Percentiles rank a stretch among this genome's conserved stretches.
These are phyloP conservation scores for Malthinus seriepunctatus DNA, from an alignment of 2,888 invertebrate species.

Conservation along the genomic window DNA sequence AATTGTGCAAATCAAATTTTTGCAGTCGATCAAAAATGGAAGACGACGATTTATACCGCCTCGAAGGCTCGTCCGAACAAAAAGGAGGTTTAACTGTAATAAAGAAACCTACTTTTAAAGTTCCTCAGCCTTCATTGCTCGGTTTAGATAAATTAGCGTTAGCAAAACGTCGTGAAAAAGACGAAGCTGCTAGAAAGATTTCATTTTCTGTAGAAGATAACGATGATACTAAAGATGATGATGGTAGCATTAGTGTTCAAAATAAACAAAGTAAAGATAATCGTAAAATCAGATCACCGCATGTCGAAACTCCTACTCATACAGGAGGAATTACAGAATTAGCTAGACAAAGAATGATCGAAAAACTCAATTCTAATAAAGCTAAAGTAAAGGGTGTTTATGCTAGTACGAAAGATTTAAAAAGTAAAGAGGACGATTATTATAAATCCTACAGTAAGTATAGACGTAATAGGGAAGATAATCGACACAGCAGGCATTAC, in stretches of 20 bases:
- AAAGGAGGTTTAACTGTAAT: slow-evolving; percentile 74
- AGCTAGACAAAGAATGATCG: slow-evolving; percentile 72
- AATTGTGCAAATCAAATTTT: slow-evolving; percentile 3
- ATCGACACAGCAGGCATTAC: slow-evolving; percentile 45
- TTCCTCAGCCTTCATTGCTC: slow-evolving; percentile 75
- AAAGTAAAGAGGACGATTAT: slow-evolving; percentile 49
- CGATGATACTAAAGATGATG: slow-evolving; percentile 45
- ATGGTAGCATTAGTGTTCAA: slow-evolving; percentile 40
- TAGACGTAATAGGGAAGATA: slow-evolving; percentile 47
- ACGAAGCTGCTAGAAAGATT: slow-evolving; percentile 65
- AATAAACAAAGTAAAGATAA: slow-evolving; percentile 44
- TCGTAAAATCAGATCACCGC: slow-evolving; percentile 75
- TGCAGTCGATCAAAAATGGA: slow-evolving; percentile 36
- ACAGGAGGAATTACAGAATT: slow-evolving; percentile 88
- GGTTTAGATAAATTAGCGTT: slow-evolving; percentile 87
- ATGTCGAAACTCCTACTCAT: slow-evolving; percentile 91
- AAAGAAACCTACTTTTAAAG: slow-evolving; percentile 74
- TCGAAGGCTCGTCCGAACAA: slow-evolving; percentile 68
- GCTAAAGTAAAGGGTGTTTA: slow-evolving; percentile 72
- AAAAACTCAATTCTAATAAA: slow-evolving; percentile 59
- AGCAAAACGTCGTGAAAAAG: slow-evolving; percentile 66
- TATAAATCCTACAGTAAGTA: slow-evolving; percentile 44
- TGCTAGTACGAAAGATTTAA: slow-evolving; percentile 65
- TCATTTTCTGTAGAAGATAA: slow-evolving; percentile 64
- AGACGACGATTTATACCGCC: slow-evolving; percentile 67